These are phyloP conservation scores for Glaucomys volans DNA, from an alignment of 2,113 vertebrate species.

Conservation along the genomic window DNA sequence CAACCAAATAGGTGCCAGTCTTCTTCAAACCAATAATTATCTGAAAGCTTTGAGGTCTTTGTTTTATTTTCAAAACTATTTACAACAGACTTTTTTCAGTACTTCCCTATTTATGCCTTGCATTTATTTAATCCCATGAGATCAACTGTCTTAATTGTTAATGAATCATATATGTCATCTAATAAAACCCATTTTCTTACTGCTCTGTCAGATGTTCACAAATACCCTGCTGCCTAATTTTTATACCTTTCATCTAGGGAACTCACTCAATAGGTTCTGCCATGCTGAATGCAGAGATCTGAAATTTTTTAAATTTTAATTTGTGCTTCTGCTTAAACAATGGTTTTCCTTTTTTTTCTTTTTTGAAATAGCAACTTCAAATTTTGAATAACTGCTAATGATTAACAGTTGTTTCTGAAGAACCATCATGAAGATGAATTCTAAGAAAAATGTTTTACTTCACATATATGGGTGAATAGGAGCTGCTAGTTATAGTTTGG, in stretches of 20 bases:
- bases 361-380: not conserved
- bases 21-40: not conserved
- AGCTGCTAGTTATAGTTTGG: not conserved
- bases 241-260: not conserved
- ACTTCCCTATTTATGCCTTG: not conserved
- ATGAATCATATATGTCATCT: not conserved
- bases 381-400: not conserved
- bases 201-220: not conserved
- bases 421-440: not conserved
- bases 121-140: not conserved
- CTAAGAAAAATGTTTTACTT: not conserved
- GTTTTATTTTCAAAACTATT: conserved; percentile 41
- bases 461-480: not conserved
- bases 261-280: not conserved
- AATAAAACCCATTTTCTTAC: conserved; percentile 12
- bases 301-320: not conserved
- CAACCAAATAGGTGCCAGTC: not conserved
- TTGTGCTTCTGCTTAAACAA: not conserved
- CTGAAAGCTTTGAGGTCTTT: conserved; percentile 13
- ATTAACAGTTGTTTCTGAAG: not conserved
- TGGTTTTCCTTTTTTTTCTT: not conserved
- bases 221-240: not conserved
- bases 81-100: not conserved
- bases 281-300: not conserved
- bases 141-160: conserved; percentile 10